A percentile compares a stretch with the other conserved stretches of the same genome.
Conservation (phyloP, 2,797 vertebrate species). For the Spheniscus humboldti region DNA sequence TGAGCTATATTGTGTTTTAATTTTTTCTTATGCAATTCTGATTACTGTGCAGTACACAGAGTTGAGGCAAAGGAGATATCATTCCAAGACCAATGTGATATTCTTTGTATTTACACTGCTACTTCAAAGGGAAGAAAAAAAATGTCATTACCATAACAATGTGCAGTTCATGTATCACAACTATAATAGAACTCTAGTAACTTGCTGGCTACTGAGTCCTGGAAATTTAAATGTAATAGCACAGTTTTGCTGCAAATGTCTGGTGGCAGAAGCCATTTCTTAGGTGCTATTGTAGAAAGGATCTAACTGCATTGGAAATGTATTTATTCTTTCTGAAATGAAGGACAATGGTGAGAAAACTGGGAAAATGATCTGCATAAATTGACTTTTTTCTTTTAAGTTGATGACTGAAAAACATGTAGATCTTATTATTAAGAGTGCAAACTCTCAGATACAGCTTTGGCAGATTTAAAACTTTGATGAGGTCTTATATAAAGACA, state of each 20-base stretch:
- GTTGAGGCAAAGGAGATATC: background rate
- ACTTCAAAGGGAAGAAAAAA: constrained; percentile 33
- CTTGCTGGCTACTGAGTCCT: constrained; percentile 29
- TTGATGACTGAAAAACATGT: background rate
- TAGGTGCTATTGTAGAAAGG: background rate
- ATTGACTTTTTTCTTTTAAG: background rate
- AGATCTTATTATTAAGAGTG: background rate
- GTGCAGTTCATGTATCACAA: constrained; percentile 48
- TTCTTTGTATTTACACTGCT: constrained; percentile 55
- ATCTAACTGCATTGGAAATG: background rate
- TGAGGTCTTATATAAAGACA: background rate
- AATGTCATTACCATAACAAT: constrained; percentile 59
- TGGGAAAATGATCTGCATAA: background rate
- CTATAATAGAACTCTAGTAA: constrained; percentile 53
- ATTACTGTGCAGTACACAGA: background rate
- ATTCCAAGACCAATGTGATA: constrained; percentile 11
- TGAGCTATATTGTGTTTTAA: background rate
- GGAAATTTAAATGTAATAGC: constrained; percentile 52
- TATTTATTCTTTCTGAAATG: constrained; percentile 33
- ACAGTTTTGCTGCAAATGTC: constrained; percentile 37
- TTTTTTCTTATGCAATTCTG: background rate
- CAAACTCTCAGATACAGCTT: background rate
- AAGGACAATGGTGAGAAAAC: background rate
- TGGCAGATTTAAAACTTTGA: background rate
- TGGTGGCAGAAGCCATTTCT: constrained; percentile 30